A percentile compares a stretch with the other conserved stretches of the same genome.
phyloP scores from a whole-genome alignment of 2,888 invertebrate species.

The Cyclophora albipunctata region DNA sequence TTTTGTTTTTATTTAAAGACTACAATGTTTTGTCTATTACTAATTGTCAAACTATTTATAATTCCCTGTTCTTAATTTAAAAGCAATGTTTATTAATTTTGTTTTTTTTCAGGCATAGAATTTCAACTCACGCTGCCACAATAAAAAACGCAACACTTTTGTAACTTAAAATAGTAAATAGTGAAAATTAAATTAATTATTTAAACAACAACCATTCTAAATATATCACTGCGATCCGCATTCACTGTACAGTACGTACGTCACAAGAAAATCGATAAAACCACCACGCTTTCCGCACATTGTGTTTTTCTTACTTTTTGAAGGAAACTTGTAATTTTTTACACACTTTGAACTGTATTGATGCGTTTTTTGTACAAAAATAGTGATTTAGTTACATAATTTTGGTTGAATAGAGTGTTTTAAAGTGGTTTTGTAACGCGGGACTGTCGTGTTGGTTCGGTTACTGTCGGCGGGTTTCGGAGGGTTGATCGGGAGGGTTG shows the following conservation, averaged over 20 bases:
- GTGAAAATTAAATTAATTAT: slow-evolving; percentile 26
- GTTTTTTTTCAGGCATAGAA: background rate
- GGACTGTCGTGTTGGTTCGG: slow-evolving; percentile 40
- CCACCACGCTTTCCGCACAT: slow-evolving; percentile 26
- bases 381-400: slow-evolving; percentile 54
- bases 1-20: no score
- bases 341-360: slow-evolving; percentile 22
- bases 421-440: slow-evolving; percentile 45
- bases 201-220: slow-evolving; percentile 41
- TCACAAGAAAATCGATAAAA: slow-evolving; percentile 66
- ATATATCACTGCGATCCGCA: slow-evolving; percentile 61
- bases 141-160: no score
- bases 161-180: background rate
- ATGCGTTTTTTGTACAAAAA: slow-evolving; percentile 25
- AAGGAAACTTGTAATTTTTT: slow-evolving; percentile 13
- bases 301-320: slow-evolving; percentile 19
- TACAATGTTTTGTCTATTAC: no score
- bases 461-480: slow-evolving; percentile 35
- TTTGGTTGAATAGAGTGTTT: slow-evolving; percentile 51
- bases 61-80: no score
- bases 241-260: slow-evolving; percentile 41
- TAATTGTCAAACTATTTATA: no score
- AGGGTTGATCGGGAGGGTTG: slow-evolving; percentile 31
- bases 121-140: background rate
- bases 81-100: no score